phyloP scores from a whole-genome alignment of 2,797 vertebrate species.

The Urosaurus nigricauda region DNA sequence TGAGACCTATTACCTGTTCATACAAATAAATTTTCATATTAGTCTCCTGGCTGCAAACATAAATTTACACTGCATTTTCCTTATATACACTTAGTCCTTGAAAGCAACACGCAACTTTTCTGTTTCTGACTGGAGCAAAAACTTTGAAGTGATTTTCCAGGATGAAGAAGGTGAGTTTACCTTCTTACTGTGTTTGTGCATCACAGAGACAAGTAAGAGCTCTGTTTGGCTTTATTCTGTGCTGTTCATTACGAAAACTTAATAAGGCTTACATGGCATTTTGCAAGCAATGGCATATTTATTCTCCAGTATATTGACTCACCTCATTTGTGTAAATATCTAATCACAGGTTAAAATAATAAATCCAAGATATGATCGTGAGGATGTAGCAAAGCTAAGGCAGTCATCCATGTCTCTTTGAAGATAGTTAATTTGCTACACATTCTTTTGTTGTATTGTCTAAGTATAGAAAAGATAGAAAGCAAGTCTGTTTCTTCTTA shows the following conservation, averaged over 20 bases:
- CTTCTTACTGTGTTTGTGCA: neutral
- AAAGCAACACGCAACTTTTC: conserved; percentile 97
- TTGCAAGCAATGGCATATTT: conserved; percentile 26
- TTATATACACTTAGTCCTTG: conserved; percentile 84
- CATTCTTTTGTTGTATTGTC: neutral
- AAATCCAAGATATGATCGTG: neutral
- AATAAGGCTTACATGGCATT: conserved; percentile 37
- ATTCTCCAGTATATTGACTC: neutral
- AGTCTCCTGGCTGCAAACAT: conserved; percentile 16
- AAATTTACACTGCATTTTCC: conserved; percentile 41
- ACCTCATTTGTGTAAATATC: neutral
- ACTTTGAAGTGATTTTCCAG: conserved; percentile 97
- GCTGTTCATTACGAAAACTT: neutral
- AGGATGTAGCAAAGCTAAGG: neutral
- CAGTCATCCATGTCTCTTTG: conserved; percentile 31
- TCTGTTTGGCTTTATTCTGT: neutral
- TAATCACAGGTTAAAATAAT: neutral
- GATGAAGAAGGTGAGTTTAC: conserved; percentile 95
- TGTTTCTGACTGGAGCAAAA: conserved; percentile 98
- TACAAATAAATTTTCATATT: neutral
- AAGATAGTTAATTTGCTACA: neutral
- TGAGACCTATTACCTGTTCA: neutral
- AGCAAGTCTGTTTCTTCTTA: neutral
- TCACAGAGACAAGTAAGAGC: neutral
- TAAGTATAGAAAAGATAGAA: neutral